phyloP scores from a whole-genome alignment of 2,888 invertebrate species.

The Cordilura impudica region DNA sequence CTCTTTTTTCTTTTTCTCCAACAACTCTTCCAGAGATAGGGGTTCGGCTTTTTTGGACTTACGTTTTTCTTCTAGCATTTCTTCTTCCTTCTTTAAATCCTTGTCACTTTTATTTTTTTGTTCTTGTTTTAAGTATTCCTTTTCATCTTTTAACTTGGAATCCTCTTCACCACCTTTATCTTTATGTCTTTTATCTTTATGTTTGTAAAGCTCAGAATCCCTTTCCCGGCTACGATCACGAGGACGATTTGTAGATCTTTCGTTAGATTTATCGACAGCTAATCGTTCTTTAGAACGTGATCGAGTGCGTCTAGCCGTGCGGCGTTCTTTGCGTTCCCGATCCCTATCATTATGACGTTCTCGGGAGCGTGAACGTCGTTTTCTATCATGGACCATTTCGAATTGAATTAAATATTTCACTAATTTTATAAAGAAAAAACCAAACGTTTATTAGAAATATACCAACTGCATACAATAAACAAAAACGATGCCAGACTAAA shows the following conservation, averaged over 20 bases:
- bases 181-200: constrained; percentile 49
- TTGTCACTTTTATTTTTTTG: constrained; percentile 78
- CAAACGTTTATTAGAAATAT: constrained; percentile 7
- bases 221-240: constrained; percentile 67
- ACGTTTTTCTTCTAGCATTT: constrained; percentile 68
- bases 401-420: background rate
- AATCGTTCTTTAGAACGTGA: constrained; percentile 62
- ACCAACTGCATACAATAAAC: background rate
- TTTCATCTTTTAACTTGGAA: constrained; percentile 53
- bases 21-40: constrained; percentile 94
- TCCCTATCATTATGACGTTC: constrained; percentile 73
- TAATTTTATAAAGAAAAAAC: background rate
- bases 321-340: constrained; percentile 64
- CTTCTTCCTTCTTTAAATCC: constrained; percentile 75
- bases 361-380: constrained; percentile 79
- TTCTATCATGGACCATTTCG: constrained; percentile 79
- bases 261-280: constrained; percentile 18
- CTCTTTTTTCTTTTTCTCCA: constrained; percentile 97
- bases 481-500: background rate
- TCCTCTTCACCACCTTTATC: constrained; percentile 55
- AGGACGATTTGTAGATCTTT: constrained; percentile 34
- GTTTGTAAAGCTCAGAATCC: constrained; percentile 11
- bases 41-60: constrained; percentile 83
- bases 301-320: constrained; percentile 30
- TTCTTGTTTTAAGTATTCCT: constrained; percentile 38